Base-by-base conservation (phyloP, 2,888 invertebrate genomes). In the Hydropsyche betteni region DNA sequence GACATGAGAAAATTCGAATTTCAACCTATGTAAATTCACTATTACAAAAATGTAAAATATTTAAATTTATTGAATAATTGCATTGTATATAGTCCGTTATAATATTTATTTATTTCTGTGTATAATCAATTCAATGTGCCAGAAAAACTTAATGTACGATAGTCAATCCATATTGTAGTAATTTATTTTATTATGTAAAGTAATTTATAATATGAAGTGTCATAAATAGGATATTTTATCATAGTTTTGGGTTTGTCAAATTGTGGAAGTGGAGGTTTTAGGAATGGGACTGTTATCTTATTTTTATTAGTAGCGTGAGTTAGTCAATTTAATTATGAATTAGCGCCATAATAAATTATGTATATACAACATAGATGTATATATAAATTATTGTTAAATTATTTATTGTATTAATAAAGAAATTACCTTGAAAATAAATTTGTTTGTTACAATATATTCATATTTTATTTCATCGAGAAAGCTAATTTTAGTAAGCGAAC, bases 11-110 rank as follows among this genome's bases (percentile, higher is more conserved):
- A 86, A 80, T 84, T 86, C 80, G 83, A 84, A 79, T 79, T 83
- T 50, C 82, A 82, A 79, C 86, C 86, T 69, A 87, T 87, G 87
- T 86, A 33, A 74, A 51, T 34, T 36, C 36, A n/a, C 10, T 33
- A 61, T 33, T 61, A 64, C 16, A 10, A 24, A 36, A 64, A 10
- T 64, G 64, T 58, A 36, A 33, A 64, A 64, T 33, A n/a, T 55
- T n/a, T 55, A 5, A 16, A 10, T 36, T 34, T 36, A 36, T 64
- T n/a, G 44, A 44, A 8, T 44, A 1, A 44, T 44, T 4, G 44
- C 44, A 44, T 64, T 64, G 64, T 64, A 14, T n/a, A 55, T 55
- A 33, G 33, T 61, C 24, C 24, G 24, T 44, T 10, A 2, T 8
- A 2, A 44, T 44, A 53, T 53, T 12, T 61, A 61, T 61, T 61